Evolutionary conservation across 2,888 invertebrate species (phyloP), one percentile per base, ranked within the genome.

Genomic region (Tanypteryx hageni): DNA sequence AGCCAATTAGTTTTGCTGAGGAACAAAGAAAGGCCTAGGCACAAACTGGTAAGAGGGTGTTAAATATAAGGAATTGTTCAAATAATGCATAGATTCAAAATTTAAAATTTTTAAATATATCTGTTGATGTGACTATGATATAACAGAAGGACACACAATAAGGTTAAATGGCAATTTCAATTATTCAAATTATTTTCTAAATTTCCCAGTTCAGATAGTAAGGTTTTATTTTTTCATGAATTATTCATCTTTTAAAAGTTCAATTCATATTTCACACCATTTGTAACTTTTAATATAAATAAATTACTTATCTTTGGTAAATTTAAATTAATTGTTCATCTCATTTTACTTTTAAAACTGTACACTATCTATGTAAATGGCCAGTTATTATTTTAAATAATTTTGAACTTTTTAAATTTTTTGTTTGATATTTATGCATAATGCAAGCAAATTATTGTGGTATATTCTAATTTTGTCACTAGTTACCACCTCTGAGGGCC

Each of bases 1-100:
- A 97, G 98, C 0, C 98, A 98, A 94, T 95, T 99, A 92, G 98
- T 99, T 5, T 96, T 99, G 92, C 95, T 98, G 92, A 96, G 99
- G 93, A 99, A 99, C 95, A 98, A 98, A 94, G 98, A 99, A 94
- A 96, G 99, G 82, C 96, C 97, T 0, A 96, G 97, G 92, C 97
- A 98, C 94, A 98, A 98, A 95, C 96, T 98, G 96, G 97, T 97
- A 95, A 94, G 94, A 93, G 4, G 5, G 57, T 5, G 18, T 9
- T 56, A 92, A 44, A 58, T 11, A 18, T 27, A 11, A 84, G 56
- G 9, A n/a, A 16, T 27, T 89, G 16, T 9, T 1, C 11, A 64
- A 7, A 11, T 64, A 5, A 44, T 82, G 13, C 31, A 82, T 14
- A 82, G 5, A 64, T 7, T 44, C 44, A 44, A 44, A 44, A 68